Evolutionary conservation across 2,113 vertebrate species (phyloP).

Genomic region (Onychostruthus taczanowskii): DNA sequence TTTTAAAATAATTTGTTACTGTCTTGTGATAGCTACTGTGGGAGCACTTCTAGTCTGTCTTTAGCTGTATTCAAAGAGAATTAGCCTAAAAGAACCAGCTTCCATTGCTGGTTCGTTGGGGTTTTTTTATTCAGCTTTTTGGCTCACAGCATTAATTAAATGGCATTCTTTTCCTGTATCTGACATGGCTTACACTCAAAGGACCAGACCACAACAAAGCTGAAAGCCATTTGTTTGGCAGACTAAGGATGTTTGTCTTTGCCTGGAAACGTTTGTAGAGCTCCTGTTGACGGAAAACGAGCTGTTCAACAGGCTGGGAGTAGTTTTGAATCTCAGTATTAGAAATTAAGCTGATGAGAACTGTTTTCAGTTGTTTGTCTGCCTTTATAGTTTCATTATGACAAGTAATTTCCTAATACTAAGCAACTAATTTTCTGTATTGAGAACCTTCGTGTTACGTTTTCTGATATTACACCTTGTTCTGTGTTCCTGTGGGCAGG

Average conservation of each 20-base stretch:
- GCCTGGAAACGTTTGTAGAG: slow-evolving; percentile 31
- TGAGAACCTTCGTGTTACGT: accelerated
- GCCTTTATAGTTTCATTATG: not conserved
- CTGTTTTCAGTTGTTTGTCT: not conserved
- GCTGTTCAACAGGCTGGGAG: not conserved
- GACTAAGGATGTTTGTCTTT: slow-evolving; percentile 48
- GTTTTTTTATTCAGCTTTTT: not conserved
- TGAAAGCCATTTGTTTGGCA: slow-evolving; percentile 47
- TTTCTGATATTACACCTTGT: not conserved
- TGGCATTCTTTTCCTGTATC: slow-evolving; percentile 11
- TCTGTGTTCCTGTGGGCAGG: not conserved
- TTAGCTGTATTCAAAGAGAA: not conserved
- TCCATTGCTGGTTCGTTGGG: not conserved
- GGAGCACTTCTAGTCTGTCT: not conserved
- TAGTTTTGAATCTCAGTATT: not conserved
- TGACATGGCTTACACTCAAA: slow-evolving; percentile 21
- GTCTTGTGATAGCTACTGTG: not conserved
- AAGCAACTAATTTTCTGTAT: not conserved
- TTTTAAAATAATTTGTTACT: not conserved
- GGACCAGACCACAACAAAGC: slow-evolving; percentile 46
- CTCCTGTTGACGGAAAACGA: slow-evolving; percentile 42
- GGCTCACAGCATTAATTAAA: slow-evolving; percentile 13
- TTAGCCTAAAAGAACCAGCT: not conserved
- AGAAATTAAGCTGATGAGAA: not conserved
- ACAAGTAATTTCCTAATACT: not conserved